phyloP scores from a whole-genome alignment of 2,797 vertebrate species.

The Lagorchestes hirsutus region DNA sequence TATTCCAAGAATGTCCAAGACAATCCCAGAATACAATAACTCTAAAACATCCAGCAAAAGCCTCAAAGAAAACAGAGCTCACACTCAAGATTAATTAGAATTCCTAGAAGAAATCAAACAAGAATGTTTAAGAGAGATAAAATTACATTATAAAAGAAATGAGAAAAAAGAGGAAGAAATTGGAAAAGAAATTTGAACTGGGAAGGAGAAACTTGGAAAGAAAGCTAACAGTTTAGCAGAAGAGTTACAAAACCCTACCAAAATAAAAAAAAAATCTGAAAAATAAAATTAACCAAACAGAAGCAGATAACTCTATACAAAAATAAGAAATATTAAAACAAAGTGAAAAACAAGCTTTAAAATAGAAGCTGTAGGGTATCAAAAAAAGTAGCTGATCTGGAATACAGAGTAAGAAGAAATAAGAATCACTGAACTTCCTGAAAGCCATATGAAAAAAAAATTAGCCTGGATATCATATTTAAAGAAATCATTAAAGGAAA shows the following conservation, averaged over 20 bases:
- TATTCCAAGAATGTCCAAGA: neutral
- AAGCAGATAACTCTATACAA: neutral
- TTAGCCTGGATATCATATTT: neutral
- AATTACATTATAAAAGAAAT: neutral
- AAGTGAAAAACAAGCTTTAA: neutral
- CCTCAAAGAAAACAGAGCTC: neutral
- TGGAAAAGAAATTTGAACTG: neutral
- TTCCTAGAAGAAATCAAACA: neutral
- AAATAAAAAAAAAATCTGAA: neutral
- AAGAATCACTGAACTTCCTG: neutral
- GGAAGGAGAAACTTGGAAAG: neutral
- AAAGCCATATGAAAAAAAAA: neutral
- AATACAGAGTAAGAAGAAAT: neutral
- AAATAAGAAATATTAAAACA: neutral
- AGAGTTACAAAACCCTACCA: neutral
- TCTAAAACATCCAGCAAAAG: neutral
- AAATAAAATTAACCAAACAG: neutral
- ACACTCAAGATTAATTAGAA: neutral
- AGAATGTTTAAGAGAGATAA: neutral
- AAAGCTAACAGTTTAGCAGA: neutral
- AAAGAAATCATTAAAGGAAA: neutral
- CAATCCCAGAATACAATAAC: neutral
- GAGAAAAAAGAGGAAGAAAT: neutral
- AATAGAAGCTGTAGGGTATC: neutral
- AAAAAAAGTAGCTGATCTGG: neutral